Percentiles rank a stretch among this genome's conserved stretches.
These are phyloP conservation scores for Penaeus chinensis DNA, from an alignment of 1,140 invertebrate species.

Conservation along the genomic window DNA sequence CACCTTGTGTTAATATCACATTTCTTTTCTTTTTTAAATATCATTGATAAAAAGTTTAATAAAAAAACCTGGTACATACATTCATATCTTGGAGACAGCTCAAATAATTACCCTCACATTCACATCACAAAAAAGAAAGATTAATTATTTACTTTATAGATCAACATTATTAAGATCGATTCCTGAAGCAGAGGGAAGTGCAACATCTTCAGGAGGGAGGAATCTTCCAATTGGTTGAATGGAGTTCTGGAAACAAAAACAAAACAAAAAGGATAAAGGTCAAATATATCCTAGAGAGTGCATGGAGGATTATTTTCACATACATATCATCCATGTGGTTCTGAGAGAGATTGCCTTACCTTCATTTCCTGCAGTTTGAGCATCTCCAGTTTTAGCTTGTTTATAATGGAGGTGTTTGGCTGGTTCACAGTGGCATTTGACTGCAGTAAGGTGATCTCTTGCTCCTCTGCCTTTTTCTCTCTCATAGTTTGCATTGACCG, in stretches of 20 bases:
- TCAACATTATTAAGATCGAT: slow-evolving; percentile 82
- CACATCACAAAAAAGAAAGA: too few relatives aligned
- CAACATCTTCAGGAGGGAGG: slow-evolving; percentile 75
- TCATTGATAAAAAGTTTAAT: too few relatives aligned
- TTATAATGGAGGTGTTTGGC: slow-evolving; percentile 92
- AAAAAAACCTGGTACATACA: too few relatives aligned
- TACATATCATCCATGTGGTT: neutral
- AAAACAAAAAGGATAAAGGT: neutral
- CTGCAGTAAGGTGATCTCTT: slow-evolving; percentile 92
- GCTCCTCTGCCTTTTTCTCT: slow-evolving; percentile 94
- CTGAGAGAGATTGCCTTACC: slow-evolving; percentile 60
- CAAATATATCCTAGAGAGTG: too few relatives aligned
- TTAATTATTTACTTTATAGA: slow-evolving; percentile 67
- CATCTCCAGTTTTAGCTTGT: slow-evolving; percentile 92
- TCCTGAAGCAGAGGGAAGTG: slow-evolving; percentile 77
- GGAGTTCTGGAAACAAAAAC: slow-evolving; percentile 67
- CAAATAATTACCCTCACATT: too few relatives aligned
- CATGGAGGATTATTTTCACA: too few relatives aligned
- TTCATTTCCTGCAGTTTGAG: slow-evolving; percentile 75
- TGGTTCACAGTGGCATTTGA: slow-evolving; percentile 90
- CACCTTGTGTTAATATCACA: too few relatives aligned
- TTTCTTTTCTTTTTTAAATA: too few relatives aligned
- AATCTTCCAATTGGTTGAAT: slow-evolving; percentile 82
- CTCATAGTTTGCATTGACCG: slow-evolving; percentile 91
- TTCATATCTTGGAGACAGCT: too few relatives aligned